These are phyloP conservation scores for Amiota mariae DNA, from an alignment of 2,888 invertebrate genomes.

Conservation along the genomic window DNA sequence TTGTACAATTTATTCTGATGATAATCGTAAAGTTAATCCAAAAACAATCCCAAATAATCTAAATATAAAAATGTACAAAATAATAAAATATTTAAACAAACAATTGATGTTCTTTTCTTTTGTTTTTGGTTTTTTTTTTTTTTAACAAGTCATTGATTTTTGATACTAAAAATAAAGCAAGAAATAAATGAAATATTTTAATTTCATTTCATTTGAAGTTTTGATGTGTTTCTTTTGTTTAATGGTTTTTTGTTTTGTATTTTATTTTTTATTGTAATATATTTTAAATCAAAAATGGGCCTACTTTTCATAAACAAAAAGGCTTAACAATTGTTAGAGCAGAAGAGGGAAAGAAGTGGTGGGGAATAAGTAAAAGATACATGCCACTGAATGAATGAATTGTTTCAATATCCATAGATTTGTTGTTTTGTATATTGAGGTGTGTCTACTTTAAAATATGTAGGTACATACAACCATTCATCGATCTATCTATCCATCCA, in stretches of 20 bases:
- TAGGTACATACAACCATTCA: too few species aligned
- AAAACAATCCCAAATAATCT: not conserved
- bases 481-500: too few species aligned
- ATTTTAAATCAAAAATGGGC: slow-evolving; percentile 3
- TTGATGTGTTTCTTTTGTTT: not conserved
- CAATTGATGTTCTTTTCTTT: too few species aligned
- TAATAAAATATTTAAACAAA: slow-evolving; percentile 36
- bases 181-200: not conserved
- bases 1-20: slow-evolving; percentile 60
- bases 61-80: slow-evolving; percentile 36
- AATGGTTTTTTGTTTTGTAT: not conserved
- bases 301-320: slow-evolving; percentile 9
- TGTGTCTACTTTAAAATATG: slow-evolving; percentile 46
- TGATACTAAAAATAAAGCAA: slow-evolving; percentile 27
- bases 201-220: not conserved
- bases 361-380: not conserved
- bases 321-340: not conserved
- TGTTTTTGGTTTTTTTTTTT: slow-evolving; percentile 35
- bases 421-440: slow-evolving; percentile 48
- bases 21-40: slow-evolving; percentile 52
- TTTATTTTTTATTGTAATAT: not conserved
- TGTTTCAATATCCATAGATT: not conserved
- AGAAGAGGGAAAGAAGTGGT: too few species aligned
- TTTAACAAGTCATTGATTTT: slow-evolving; percentile 47
- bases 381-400: slow-evolving; percentile 14